These are phyloP conservation scores for Trachelus stipa DNA, from an alignment of 2,888 invertebrate species.

Conservation along the genomic window DNA sequence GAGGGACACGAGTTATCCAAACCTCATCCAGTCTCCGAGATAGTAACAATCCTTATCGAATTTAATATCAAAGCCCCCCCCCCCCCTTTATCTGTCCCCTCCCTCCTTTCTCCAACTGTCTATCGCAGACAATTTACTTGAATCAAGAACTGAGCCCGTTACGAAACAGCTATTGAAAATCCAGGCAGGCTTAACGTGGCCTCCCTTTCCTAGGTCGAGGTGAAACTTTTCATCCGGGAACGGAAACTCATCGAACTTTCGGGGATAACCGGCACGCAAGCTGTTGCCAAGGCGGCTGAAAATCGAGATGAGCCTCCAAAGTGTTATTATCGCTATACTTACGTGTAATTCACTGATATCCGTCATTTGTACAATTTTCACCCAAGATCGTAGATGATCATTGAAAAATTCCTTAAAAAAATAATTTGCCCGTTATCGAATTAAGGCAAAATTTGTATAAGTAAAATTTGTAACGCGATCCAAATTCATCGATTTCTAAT, in stretches of 20 bases:
- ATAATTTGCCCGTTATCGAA: too few species aligned
- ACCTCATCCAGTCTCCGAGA: not conserved
- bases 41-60: not conserved
- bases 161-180: not conserved
- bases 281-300: not conserved
- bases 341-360: too few species aligned
- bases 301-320: not conserved
- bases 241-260: not conserved
- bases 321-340: not conserved
- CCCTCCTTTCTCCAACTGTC: not conserved
- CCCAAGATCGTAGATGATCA: too few species aligned
- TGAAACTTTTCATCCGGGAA: not conserved
- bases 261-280: not conserved
- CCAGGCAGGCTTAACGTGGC: not conserved
- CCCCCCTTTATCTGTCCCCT: too few species aligned
- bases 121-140: not conserved
- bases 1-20: not conserved
- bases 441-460: accelerated
- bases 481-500: not conserved
- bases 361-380: too few species aligned
- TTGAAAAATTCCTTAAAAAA: too few species aligned
- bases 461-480: not conserved
- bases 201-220: too few species aligned
- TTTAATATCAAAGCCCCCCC: not conserved
- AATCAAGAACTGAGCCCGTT: not conserved